Conservation (phyloP, 2,113 vertebrate species). For the Canis aureus region DNA sequence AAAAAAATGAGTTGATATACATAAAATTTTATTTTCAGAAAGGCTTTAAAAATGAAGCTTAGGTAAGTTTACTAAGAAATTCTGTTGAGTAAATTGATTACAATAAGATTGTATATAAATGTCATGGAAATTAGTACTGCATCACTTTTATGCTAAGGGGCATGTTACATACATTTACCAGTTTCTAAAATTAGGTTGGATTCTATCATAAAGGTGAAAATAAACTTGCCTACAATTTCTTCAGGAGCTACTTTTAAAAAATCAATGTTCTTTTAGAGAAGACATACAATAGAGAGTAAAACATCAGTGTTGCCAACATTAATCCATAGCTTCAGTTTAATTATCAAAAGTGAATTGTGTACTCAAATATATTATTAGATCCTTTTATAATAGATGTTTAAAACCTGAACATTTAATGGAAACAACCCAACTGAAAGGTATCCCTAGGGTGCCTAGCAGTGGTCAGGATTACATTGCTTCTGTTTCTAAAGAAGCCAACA, state of each 20-base stretch:
- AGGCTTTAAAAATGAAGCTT: neutral
- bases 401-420: neutral
- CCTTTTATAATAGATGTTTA: neutral
- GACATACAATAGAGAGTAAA: neutral
- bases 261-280: slow-evolving; percentile 33
- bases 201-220: neutral
- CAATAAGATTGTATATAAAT: neutral
- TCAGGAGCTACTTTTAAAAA: neutral
- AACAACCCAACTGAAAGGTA: neutral
- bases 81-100: neutral
- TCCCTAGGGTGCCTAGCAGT: neutral
- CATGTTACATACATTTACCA: neutral
- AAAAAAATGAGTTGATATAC: slow-evolving; percentile 14
- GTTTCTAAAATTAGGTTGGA: neutral
- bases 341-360: neutral
- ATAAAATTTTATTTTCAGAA: slow-evolving; percentile 36
- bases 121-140: neutral
- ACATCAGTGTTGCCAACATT: neutral
- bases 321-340: slow-evolving; percentile 20
- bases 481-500: neutral
- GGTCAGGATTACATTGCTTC: neutral
- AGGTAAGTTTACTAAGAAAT: slow-evolving; percentile 36
- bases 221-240: neutral
- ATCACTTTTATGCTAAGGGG: neutral
- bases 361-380: neutral